Conservation (phyloP, 2,888 invertebrate species). For the Pristionchus exspectatus region DNA sequence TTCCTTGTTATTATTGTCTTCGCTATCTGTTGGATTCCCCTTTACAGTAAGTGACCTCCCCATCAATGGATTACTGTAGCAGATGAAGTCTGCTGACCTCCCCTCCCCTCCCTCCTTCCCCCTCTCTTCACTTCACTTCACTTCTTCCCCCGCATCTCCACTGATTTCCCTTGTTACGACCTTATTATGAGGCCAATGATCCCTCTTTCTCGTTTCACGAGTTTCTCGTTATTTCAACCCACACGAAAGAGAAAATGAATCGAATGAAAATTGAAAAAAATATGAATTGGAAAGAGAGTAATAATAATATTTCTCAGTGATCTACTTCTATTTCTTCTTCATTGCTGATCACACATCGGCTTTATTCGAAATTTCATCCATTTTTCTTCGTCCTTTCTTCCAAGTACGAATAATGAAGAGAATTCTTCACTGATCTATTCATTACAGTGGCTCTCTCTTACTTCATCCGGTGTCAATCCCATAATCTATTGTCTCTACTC, state of each 20-base stretch:
- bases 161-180: constrained; percentile 23
- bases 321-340: constrained; percentile 76
- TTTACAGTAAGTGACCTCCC: constrained; percentile 69
- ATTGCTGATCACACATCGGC: constrained; percentile 70
- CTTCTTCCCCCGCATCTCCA: neutral
- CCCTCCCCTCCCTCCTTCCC: constrained; percentile 25
- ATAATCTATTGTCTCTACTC: constrained; percentile 77
- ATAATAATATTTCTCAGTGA: constrained; percentile 60
- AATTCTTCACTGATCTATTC: neutral
- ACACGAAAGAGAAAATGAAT: neutral
- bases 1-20: constrained; percentile 78
- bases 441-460: constrained; percentile 77
- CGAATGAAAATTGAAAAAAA: neutral
- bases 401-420: neutral
- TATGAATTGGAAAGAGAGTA: neutral
- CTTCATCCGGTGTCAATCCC: constrained; percentile 77
- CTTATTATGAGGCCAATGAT: constrained; percentile 36
- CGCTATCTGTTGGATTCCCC: constrained; percentile 76
- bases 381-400: constrained; percentile 58
- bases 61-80: constrained; percentile 23
- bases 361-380: constrained; percentile 63
- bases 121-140: neutral
- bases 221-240: constrained; percentile 24
- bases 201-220: constrained; percentile 15
- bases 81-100: neutral